phyloP scores from a whole-genome alignment of 2,888 invertebrate species.

The Eupithecia centaureata region DNA sequence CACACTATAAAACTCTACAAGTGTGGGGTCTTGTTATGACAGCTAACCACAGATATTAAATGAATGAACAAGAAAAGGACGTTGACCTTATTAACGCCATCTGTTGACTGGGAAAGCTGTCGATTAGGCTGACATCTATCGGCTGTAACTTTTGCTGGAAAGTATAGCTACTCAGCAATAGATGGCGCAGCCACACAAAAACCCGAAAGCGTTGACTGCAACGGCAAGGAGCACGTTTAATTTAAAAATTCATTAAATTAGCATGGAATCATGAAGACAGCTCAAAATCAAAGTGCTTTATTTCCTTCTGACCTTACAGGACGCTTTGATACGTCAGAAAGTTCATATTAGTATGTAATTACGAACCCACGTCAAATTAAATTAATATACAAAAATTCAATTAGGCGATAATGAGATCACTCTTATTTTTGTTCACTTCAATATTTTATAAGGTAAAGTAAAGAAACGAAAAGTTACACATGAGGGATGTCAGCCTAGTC shows the following conservation, averaged over 20 bases:
- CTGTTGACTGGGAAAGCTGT: conserved; percentile 38
- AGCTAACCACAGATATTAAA: conserved; percentile 22
- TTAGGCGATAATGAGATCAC: no score
- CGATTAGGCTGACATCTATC: conserved; percentile 41
- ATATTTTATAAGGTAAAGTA: no score
- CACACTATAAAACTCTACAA: background rate
- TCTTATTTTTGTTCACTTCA: no score
- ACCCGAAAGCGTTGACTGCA: background rate
- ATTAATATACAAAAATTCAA: no score
- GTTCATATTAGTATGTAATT: no score
- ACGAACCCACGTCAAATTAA: no score
- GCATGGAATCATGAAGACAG: background rate
- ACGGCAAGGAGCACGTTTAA: background rate
- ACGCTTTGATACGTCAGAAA: no score
- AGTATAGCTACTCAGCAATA: conserved; percentile 44
- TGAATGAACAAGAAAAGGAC: conserved; percentile 36
- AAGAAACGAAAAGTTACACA: no score
- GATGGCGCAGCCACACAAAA: conserved; percentile 46
- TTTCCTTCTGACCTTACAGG: no score
- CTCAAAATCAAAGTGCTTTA: no score
- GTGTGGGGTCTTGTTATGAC: conserved; percentile 1
- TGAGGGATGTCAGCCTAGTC: no score
- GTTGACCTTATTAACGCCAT: conserved; percentile 48
- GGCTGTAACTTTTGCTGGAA: conserved; percentile 18
- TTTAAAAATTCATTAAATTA: background rate